Evolutionary conservation across 2,888 invertebrate species (phyloP).

Genomic region (Conchocele bisecta): DNA sequence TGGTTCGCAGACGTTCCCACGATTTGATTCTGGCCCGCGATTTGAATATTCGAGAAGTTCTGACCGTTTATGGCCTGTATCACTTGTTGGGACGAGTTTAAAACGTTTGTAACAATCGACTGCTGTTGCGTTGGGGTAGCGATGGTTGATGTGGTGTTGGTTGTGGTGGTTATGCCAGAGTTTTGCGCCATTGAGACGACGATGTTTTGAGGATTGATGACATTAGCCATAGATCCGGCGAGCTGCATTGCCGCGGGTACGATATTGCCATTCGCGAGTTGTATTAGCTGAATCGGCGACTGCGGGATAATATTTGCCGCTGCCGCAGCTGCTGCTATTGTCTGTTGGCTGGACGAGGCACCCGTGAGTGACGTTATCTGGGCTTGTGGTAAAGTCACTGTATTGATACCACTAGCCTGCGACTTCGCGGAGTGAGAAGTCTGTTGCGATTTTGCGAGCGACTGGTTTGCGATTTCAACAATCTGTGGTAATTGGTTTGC

Average conservation of each 20-base stretch:
- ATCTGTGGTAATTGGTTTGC: constrained; percentile 21
- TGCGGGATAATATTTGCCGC: constrained; percentile 63
- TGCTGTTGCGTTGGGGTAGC: constrained; percentile 66
- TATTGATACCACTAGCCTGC: constrained; percentile 17
- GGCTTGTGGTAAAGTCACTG: constrained; percentile 42
- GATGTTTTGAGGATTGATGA: too few relatives aligned
- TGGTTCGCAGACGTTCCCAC: constrained; percentile 70
- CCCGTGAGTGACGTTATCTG: constrained; percentile 27
- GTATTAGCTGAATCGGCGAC: constrained; percentile 66
- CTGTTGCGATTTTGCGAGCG: constrained; percentile 16
- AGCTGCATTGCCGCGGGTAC: constrained; percentile 66
- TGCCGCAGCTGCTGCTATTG: constrained; percentile 62
- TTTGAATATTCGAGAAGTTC: constrained; percentile 63
- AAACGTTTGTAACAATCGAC: constrained; percentile 39
- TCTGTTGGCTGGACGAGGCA: constrained; percentile 52
- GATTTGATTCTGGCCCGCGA: constrained; percentile 69
- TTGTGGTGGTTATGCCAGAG: constrained; percentile 39
- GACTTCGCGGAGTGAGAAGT: background rate
- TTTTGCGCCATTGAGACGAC: constrained; percentile 66
- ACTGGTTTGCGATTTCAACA: constrained; percentile 25
- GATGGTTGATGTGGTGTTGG: constrained; percentile 60
- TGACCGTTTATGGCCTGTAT: constrained; percentile 67
- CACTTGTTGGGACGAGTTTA: constrained; percentile 63
- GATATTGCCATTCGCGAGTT: constrained; percentile 65
- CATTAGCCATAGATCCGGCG: constrained; percentile 51